Conservation (phyloP, 1,140 invertebrate genomes). For the Anastatus disparis region DNA sequence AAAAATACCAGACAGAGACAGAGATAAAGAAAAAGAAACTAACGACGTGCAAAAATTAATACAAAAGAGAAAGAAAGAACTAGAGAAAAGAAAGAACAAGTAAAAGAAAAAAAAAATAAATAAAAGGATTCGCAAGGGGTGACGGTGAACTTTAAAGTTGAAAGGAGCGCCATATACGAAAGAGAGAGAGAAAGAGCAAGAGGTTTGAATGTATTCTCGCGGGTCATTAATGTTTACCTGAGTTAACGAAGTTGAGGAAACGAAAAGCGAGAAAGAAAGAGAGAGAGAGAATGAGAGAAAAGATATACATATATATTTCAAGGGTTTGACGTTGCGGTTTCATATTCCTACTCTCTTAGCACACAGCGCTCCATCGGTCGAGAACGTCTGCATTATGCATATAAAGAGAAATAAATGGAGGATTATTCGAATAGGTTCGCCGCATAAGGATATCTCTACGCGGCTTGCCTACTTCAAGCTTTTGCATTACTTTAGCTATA, state of each 20-base stretch:
- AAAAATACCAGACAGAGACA: no score
- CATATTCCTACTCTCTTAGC: no score
- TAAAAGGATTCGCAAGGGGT: not conserved
- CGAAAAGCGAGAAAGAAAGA: slow-evolving; percentile 12
- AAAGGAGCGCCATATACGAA: not conserved
- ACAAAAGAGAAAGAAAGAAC: slow-evolving; percentile 17
- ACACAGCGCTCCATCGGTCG: no score
- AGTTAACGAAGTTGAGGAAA: slow-evolving; percentile 49
- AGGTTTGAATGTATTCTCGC: slow-evolving; percentile 49
- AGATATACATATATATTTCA: slow-evolving; percentile 23
- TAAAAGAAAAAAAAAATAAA: not conserved
- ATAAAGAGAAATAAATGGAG: slow-evolving; percentile 46
- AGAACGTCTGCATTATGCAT: slow-evolving; percentile 44
- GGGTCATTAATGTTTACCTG: slow-evolving; percentile 54
- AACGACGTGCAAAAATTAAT: slow-evolving; percentile 12
- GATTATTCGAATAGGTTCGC: slow-evolving; percentile 44
- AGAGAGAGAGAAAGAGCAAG: slow-evolving; percentile 26
- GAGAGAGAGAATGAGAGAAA: slow-evolving; percentile 21
- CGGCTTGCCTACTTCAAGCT: slow-evolving; percentile 17
- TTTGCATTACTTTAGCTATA: no score
- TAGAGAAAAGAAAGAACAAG: slow-evolving; percentile 13
- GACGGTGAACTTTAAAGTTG: not conserved
- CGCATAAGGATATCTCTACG: slow-evolving; percentile 29
- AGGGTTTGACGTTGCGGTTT: slow-evolving; percentile 16
- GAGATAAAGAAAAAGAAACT: no score